Conservation (phyloP, 2,888 invertebrate genomes). For the Eupsilia transversa region DNA sequence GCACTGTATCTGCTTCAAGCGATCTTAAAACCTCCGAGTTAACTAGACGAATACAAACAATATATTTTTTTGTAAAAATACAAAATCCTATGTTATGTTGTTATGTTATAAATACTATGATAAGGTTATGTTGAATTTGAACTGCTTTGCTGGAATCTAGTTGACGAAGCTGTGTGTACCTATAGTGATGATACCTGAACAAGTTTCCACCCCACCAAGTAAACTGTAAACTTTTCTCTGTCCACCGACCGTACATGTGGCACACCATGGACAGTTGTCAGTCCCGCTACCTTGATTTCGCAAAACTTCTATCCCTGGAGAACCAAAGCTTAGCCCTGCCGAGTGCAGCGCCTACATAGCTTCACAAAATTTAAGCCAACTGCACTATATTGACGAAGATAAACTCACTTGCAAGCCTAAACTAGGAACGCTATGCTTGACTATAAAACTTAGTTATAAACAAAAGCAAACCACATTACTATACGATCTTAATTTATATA, state of each 20-base stretch:
- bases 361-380: not conserved
- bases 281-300: not conserved
- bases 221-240: no score
- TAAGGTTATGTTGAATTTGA: not conserved
- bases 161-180: not conserved
- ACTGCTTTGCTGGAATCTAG: not conserved
- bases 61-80: not conserved
- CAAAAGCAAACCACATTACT: no score
- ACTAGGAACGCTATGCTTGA: not conserved
- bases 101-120: no score
- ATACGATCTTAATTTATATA: no score
- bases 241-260: not conserved
- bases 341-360: not conserved
- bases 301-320: no score
- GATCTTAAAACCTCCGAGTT: not conserved
- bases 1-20: no score
- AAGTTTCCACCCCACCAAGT: not conserved
- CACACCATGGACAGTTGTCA: not conserved
- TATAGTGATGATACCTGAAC: not conserved
- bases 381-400: no score
- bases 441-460: not conserved
- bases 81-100: no score
- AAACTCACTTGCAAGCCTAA: not conserved
- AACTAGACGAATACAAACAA: not conserved
- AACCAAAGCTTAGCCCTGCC: not conserved